Conservation (phyloP, 1,140 invertebrate species). For the Wasmannia auropunctata region DNA sequence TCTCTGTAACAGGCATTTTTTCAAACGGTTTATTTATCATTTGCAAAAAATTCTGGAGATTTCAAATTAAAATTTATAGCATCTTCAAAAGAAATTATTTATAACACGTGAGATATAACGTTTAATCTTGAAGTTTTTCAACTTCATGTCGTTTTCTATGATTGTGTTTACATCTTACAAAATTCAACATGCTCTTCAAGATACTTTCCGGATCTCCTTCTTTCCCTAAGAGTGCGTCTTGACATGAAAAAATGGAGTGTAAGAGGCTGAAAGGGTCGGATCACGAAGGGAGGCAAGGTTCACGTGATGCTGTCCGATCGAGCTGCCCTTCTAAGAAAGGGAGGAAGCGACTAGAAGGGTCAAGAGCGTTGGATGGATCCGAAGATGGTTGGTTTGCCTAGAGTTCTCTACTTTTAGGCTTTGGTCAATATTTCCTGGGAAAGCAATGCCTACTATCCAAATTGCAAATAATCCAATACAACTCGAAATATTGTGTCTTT, state of each 20-base stretch:
- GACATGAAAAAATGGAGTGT: constrained; percentile 30
- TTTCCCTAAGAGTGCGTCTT: neutral
- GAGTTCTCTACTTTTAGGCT: constrained; percentile 22
- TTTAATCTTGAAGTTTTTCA: neutral
- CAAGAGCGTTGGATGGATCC: constrained; percentile 38
- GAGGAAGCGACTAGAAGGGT: constrained; percentile 38
- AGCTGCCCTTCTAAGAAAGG: constrained; percentile 40
- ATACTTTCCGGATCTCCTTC: neutral
- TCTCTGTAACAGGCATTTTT: neutral
- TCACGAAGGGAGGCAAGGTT: neutral
- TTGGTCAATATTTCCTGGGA: constrained; percentile 58
- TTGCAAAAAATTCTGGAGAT: neutral
- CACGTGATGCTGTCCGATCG: constrained; percentile 56
- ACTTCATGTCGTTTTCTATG: neutral
- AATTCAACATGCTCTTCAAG: constrained; percentile 21
- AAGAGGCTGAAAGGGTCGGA: constrained; percentile 14
- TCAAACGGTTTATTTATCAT: neutral
- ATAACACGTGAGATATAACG: neutral
- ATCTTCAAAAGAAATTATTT: neutral
- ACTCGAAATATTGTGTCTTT: neutral
- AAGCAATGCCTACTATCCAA: constrained; percentile 33
- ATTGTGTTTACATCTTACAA: neutral
- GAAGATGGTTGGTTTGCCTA: constrained; percentile 36
- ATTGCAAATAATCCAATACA: constrained; percentile 45
- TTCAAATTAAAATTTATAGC: neutral